Percentiles rank a stretch among this genome's conserved stretches.
These are phyloP conservation scores for Petromus typicus DNA, from an alignment of 2,113 vertebrate species.

Conservation along the genomic window DNA sequence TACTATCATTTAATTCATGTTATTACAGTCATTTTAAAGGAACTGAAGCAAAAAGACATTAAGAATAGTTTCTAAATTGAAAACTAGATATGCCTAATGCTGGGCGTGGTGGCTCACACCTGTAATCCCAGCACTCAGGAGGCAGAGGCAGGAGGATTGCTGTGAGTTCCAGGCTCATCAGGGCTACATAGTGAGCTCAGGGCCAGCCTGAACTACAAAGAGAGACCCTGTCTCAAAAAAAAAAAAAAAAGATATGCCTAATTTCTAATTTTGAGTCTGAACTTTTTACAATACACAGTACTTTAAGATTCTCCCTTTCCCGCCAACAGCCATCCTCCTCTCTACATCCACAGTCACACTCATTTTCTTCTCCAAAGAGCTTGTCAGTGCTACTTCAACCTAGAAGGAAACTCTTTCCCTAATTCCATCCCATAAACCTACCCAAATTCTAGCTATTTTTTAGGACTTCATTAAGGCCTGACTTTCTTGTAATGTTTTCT, in stretches of 20 bases:
- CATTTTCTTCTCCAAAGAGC: not conserved
- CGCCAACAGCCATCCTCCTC: not conserved
- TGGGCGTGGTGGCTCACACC: no score
- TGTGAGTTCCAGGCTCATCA: no score
- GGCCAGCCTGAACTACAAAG: no score
- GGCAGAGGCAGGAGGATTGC: no score
- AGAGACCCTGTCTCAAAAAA: no score
- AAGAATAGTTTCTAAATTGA: not conserved
- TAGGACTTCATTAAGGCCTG: not conserved
- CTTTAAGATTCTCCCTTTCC: not conserved
- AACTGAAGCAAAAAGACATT: conserved; percentile 1
- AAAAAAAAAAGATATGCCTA: no score
- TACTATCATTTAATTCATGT: not conserved
- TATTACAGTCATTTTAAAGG: conserved; percentile 1
- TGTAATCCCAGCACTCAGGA: no score
- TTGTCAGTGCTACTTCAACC: not conserved
- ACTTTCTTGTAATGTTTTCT: not conserved
- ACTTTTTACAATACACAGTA: not conserved
- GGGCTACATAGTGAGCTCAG: no score
- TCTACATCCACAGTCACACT: not conserved
- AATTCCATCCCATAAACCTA: not conserved
- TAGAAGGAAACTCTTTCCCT: not conserved
- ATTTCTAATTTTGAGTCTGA: no score
- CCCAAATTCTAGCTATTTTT: not conserved
- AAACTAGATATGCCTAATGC: not conserved